Conservation (phyloP, 2,888 invertebrate species). For the Colletes collaris region DNA sequence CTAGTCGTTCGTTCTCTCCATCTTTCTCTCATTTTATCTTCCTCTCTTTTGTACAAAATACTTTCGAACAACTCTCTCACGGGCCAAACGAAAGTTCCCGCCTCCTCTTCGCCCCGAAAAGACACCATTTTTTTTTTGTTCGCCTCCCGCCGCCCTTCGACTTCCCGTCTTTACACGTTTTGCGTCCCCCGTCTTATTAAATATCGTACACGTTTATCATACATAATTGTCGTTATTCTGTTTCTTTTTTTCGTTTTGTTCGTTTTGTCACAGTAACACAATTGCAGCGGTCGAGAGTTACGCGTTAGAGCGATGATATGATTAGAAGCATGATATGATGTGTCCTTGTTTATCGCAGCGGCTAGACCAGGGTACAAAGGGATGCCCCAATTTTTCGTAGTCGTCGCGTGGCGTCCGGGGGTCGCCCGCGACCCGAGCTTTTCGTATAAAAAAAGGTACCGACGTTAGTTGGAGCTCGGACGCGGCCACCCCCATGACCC, state of each 20-base stretch:
- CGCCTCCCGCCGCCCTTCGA: neutral
- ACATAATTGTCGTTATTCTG: conserved; percentile 63
- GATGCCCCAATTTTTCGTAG: neutral
- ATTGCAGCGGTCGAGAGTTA: conserved; percentile 64
- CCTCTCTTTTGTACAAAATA: conserved; percentile 66
- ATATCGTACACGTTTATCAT: conserved; percentile 69
- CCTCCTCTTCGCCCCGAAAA: neutral
- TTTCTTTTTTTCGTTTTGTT: neutral
- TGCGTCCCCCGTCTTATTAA: conserved; percentile 46
- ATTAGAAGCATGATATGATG: conserved; percentile 76
- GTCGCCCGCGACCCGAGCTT: conserved; percentile 10
- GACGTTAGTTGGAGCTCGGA: conserved; percentile 14
- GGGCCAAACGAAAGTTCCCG: conserved; percentile 35
- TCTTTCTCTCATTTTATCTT: neutral
- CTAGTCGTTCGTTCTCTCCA: neutral
- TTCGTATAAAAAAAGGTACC: conserved; percentile 35
- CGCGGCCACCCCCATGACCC: neutral
- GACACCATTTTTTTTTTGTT: neutral
- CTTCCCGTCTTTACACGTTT: neutral
- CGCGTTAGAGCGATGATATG: conserved; percentile 73
- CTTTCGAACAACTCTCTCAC: conserved; percentile 46
- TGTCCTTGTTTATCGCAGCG: conserved; percentile 69
- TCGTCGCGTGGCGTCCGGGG: neutral
- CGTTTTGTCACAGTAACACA: conserved; percentile 58
- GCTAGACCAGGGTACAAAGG: conserved; percentile 26